Evolutionary conservation across 2,797 vertebrate species (phyloP).

Genomic region (Xenops minutus): DNA sequence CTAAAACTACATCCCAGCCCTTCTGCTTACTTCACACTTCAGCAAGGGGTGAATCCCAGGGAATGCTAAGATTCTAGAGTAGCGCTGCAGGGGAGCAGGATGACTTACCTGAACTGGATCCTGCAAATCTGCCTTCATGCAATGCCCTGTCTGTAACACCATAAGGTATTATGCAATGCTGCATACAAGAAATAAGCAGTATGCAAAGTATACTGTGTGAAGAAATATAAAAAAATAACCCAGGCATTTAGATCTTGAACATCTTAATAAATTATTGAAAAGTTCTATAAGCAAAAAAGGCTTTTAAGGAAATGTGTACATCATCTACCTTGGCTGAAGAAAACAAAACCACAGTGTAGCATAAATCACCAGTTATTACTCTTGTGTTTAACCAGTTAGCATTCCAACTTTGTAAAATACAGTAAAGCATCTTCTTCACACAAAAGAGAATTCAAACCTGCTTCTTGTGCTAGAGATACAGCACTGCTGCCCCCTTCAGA

Average conservation of each 20-base stretch:
- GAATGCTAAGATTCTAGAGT: fast-evolving
- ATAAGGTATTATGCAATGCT: fast-evolving
- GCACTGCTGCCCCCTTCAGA: slow-evolving; percentile 1
- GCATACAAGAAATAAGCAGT: neutral
- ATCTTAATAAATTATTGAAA: neutral
- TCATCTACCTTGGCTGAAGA: neutral
- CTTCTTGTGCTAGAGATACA: neutral
- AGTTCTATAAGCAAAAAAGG: neutral
- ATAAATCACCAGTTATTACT: neutral
- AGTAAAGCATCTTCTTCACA: neutral
- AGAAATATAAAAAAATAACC: neutral
- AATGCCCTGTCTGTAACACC: neutral
- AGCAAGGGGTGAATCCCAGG: neutral
- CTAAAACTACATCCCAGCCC: neutral
- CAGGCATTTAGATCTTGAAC: neutral
- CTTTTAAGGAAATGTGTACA: neutral
- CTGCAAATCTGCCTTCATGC: neutral
- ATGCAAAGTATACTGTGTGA: neutral
- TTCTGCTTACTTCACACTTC: neutral
- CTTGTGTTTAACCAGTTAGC: neutral
- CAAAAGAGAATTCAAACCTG: neutral
- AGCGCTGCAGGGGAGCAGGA: neutral
- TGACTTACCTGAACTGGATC: neutral
- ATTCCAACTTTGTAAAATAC: neutral
- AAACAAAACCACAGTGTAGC: neutral